Percentiles rank a stretch among this genome's conserved stretches.
These are phyloP conservation scores for Lumbricus terrestris DNA, from an alignment of 2,888 invertebrate species.

Conservation along the genomic window DNA sequence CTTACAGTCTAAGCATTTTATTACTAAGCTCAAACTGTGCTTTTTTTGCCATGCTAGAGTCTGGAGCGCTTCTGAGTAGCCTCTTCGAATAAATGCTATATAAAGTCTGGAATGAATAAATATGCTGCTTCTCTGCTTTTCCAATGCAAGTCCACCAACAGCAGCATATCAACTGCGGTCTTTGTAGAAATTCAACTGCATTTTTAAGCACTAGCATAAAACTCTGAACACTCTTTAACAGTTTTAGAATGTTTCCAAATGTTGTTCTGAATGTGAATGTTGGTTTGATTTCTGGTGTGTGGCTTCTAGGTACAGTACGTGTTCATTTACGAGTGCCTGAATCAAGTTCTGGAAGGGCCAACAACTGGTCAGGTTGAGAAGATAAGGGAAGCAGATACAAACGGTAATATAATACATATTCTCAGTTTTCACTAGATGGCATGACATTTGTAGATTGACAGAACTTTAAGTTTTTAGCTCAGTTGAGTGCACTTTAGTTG, in stretches of 20 bases:
- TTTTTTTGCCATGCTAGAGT: no score
- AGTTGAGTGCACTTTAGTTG: no score
- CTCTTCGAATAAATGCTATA: no score
- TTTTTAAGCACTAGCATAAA: neutral
- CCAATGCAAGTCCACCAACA: no score
- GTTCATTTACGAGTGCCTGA: conserved; percentile 22
- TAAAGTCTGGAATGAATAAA: no score
- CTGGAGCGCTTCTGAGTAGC: no score
- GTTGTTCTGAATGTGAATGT: neutral
- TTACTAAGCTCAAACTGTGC: no score
- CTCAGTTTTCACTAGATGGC: neutral
- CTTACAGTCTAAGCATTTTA: no score
- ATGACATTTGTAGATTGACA: neutral
- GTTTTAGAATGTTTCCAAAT: neutral
- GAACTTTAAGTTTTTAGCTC: neutral
- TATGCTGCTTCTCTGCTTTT: no score
- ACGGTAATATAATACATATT: neutral
- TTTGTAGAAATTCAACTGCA: neutral
- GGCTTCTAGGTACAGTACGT: conserved; percentile 21
- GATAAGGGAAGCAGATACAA: neutral
- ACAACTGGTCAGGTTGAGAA: neutral
- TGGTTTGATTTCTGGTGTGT: neutral
- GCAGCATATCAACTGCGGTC: neutral
- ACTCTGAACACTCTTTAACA: neutral
- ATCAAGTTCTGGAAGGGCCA: conserved; percentile 14